Base-by-base conservation (phyloP, 2,113 vertebrate genomes). In the Geococcyx californianus region DNA sequence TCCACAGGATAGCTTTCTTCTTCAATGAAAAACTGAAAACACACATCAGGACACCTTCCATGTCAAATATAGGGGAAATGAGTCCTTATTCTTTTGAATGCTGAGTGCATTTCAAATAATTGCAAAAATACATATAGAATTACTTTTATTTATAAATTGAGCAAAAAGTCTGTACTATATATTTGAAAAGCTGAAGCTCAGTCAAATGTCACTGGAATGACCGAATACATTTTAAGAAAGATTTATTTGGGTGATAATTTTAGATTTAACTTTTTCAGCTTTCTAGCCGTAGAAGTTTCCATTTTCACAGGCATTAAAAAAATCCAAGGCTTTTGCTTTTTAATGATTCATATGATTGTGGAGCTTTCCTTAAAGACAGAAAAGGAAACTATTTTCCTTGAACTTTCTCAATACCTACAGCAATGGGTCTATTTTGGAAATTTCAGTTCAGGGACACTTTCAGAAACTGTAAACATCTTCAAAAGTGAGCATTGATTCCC, bases 1-100 rank as follows among this genome's bases (percentile, higher is more conserved):
- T 55, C 82, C 63, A 84, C 68, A 86, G 63, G 76, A 59, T 11
- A 86, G 45, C 38, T 81, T 72, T 87, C 34, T 59, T 91, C 63
- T 77, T 47, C 72, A 75, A 79, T 77, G 45, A 84, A 94, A 94
- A 92, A 83, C 59, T 80, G 47, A 77, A 85, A 86, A 90, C 54
- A 59, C 3, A 1, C 55, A 73, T 79, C 64, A 85, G 58, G 72
- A 60, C 63, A 88, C 13, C 42, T 70, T 88, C 73, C 45, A 51
- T n/a, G 34, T 14, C 73, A 58, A 74, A 74, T 49, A 58, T 7
- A 86, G 62, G 75, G 58, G 40, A 64, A 12, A 79, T 77, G 36
- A 87, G 28, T 16, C 36, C 47, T 88, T 51, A 62, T 54, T 69
- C 51, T 28, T 67, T 59, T 93, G 55, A 79, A 77, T 44, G 45